Conservation (phyloP, 2,888 invertebrate genomes). For the Apamea sordens region DNA sequence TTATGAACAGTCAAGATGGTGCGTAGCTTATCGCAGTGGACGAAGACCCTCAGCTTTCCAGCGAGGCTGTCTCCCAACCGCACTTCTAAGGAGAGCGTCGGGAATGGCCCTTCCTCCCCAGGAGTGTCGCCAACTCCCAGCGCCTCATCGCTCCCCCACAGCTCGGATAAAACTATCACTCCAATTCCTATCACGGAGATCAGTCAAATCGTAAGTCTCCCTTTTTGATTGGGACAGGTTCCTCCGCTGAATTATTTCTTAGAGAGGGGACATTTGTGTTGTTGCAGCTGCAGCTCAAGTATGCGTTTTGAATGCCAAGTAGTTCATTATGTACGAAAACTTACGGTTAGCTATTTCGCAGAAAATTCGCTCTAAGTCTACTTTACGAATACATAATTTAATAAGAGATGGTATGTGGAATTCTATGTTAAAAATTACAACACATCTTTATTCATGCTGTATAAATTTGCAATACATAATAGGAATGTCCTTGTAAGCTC, state of each 20-base stretch:
- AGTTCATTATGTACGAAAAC: slow-evolving; percentile 75
- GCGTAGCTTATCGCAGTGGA: slow-evolving; percentile 97
- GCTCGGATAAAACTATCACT: slow-evolving; percentile 89
- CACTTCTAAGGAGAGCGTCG: slow-evolving; percentile 93
- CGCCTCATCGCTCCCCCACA: slow-evolving; percentile 90
- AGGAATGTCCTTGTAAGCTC: slow-evolving; percentile 53
- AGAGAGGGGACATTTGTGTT: slow-evolving; percentile 58
- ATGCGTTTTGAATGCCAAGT: slow-evolving; percentile 76
- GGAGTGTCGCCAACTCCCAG: slow-evolving; percentile 92
- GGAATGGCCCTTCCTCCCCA: slow-evolving; percentile 89
- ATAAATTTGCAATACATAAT: slow-evolving; percentile 55
- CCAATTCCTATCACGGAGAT: slow-evolving; percentile 92
- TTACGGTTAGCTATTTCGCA: slow-evolving; percentile 71
- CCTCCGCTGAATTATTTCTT: slow-evolving; percentile 52
- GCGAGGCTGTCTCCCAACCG: slow-evolving; percentile 95
- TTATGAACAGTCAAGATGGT: slow-evolving; percentile 92
- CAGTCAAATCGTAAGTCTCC: slow-evolving; percentile 92
- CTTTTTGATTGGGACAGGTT: slow-evolving; percentile 55
- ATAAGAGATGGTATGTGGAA: slow-evolving; percentile 18
- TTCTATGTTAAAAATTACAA: slow-evolving; percentile 24
- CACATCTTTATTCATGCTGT: slow-evolving; percentile 27
- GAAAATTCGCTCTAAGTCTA: slow-evolving; percentile 68
- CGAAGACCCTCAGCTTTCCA: slow-evolving; percentile 97
- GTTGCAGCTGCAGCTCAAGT: slow-evolving; percentile 70
- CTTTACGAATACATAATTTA: slow-evolving; percentile 66